Evolutionary conservation across 1,140 invertebrate species (phyloP).

Genomic region (Nasonia giraulti): DNA sequence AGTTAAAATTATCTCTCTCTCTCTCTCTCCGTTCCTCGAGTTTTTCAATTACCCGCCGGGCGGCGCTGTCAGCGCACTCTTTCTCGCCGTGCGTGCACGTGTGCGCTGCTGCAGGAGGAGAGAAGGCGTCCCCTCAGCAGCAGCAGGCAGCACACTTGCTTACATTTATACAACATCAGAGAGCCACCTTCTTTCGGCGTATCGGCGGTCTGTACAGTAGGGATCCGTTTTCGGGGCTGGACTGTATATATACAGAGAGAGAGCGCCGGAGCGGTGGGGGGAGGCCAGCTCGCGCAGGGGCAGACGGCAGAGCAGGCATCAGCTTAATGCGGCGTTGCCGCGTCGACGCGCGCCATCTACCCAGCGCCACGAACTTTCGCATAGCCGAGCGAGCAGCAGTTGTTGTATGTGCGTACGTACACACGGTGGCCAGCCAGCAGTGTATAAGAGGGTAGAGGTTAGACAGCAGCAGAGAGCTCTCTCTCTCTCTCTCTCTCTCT

Average conservation of each 20-base stretch:
- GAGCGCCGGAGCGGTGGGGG: not conserved
- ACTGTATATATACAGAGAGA: not conserved
- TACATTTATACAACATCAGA: not conserved
- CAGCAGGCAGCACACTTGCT: not conserved
- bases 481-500: not conserved
- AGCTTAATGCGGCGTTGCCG: constrained; percentile 47
- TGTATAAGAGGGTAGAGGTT: constrained; percentile 42
- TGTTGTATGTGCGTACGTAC: constrained; percentile 14
- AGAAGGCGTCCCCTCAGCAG: constrained; percentile 19
- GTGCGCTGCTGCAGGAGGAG: constrained; percentile 8
- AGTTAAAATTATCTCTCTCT: constrained; percentile 10
- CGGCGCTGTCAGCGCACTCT: constrained; percentile 48
- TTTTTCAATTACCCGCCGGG: constrained; percentile 32
- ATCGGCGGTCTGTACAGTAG: not conserved
- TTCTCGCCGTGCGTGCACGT: constrained; percentile 12
- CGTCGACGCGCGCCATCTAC: constrained; percentile 39
- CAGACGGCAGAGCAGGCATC: constrained; percentile 16
- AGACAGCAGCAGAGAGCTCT: not conserved
- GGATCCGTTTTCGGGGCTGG: not conserved
- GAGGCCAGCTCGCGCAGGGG: too few relatives aligned
- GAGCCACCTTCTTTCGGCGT: not conserved
- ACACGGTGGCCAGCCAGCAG: constrained; percentile 42
- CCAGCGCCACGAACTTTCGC: constrained; percentile 20
- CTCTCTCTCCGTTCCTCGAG: constrained; percentile 1
- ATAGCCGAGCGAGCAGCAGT: constrained; percentile 45